Conservation (phyloP, 2,888 invertebrate species). For the Lamellibrachia columna region DNA sequence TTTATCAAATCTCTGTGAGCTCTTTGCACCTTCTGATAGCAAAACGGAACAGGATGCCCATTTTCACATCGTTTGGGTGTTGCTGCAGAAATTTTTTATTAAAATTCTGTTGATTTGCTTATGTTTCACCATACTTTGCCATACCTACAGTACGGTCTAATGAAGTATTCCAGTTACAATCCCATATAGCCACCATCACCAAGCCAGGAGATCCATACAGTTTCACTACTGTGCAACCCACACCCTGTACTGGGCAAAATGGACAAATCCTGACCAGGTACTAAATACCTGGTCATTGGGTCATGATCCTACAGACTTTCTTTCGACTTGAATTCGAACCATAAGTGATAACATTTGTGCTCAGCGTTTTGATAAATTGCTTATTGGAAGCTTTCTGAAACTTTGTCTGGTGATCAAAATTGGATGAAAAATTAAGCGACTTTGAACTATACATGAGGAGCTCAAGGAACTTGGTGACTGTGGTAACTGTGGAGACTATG, state of each 20-base stretch:
- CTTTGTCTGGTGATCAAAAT: background rate
- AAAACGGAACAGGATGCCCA: background rate
- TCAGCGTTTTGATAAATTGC: background rate
- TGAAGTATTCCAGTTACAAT: background rate
- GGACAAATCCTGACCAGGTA: background rate
- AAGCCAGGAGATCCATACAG: background rate
- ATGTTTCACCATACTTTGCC: background rate
- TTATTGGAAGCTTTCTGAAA: background rate
- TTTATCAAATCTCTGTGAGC: background rate
- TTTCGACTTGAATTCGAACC: background rate
- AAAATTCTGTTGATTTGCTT: background rate
- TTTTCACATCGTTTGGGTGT: background rate
- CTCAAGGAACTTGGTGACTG: background rate
- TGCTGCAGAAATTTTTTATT: background rate
- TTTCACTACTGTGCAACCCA: background rate
- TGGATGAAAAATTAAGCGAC: background rate
- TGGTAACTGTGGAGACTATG: background rate
- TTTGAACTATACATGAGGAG: background rate
- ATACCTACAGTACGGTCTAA: background rate
- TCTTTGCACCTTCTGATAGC: background rate
- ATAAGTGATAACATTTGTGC: background rate
- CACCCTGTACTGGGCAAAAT: background rate
- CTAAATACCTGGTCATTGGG: conserved; percentile 2
- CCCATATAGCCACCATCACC: background rate
- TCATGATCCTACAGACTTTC: background rate